Conservation (phyloP, 2,888 invertebrate genomes). For the Bugulina stolonifera region DNA sequence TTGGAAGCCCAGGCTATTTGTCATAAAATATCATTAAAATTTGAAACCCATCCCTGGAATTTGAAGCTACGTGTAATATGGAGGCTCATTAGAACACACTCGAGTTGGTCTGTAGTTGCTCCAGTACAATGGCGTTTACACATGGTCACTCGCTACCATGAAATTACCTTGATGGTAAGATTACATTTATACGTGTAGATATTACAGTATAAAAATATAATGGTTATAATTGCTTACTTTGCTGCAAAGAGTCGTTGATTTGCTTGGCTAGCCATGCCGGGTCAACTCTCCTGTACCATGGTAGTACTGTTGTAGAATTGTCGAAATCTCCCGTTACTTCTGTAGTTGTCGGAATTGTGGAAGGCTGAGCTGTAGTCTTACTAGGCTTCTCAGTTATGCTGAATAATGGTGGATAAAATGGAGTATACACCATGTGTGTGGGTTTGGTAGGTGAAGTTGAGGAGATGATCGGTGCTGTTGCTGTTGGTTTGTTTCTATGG, state of each 20-base stretch:
- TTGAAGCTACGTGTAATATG: too few relatives aligned
- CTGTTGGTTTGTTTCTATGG: not conserved
- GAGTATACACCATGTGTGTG: not conserved
- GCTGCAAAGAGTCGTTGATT: not conserved
- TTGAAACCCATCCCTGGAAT: too few relatives aligned
- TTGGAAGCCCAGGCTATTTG: too few relatives aligned
- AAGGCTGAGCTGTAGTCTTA: not conserved
- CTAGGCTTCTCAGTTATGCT: not conserved
- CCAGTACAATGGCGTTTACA: too few relatives aligned
- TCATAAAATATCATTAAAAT: too few relatives aligned
- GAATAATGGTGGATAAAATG: slow-evolving; percentile 19
- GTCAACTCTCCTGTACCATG: slow-evolving; percentile 9
- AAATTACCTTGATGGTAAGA: too few relatives aligned
- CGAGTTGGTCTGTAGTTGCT: too few relatives aligned
- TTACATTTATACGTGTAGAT: too few relatives aligned
- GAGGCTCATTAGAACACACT: too few relatives aligned
- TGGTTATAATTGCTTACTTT: not conserved
- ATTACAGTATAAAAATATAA: not conserved
- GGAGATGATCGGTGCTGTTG: not conserved
- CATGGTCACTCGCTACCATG: too few relatives aligned
- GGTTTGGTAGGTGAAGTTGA: not conserved
- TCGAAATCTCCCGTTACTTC: not conserved
- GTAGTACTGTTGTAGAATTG: not conserved
- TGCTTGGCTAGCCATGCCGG: not conserved
- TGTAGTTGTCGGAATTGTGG: too few relatives aligned